phyloP scores from a whole-genome alignment of 2,113 vertebrate genomes.

The Chroicocephalus ridibundus region DNA sequence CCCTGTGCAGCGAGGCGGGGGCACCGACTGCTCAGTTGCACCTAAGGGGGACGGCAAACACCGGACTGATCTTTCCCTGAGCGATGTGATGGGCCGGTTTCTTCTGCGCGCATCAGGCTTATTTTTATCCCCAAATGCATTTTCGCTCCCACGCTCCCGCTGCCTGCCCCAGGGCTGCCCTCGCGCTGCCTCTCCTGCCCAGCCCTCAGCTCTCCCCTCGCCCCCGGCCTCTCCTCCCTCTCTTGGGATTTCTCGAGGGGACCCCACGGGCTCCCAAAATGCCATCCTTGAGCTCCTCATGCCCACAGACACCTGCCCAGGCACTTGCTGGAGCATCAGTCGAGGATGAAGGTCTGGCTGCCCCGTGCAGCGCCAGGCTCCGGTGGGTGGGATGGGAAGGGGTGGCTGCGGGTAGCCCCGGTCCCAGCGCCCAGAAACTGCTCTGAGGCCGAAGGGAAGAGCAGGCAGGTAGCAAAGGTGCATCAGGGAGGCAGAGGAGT shows the following conservation, averaged over 20 bases:
- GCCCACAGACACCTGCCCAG: not conserved
- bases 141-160: not conserved
- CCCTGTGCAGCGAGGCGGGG: not conserved
- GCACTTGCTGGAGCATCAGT: not conserved
- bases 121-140: not conserved
- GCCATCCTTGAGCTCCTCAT: not conserved
- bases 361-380: not conserved
- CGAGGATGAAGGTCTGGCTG: fast-evolving
- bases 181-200: not conserved
- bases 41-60: not conserved
- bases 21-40: not conserved
- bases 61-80: not conserved
- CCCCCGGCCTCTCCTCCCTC: fast-evolving
- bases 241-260: not conserved
- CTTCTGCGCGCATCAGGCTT: not conserved
- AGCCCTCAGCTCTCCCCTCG: not conserved
- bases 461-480: not conserved
- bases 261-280: not conserved
- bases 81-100: not conserved
- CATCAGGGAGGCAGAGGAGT: not conserved
- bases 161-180: not conserved
- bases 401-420: not conserved
- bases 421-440: not conserved
- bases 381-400: not conserved
- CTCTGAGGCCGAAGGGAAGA: not conserved